Percentiles rank a stretch among this genome's conserved stretches.
Evolutionary conservation across 2,113 vertebrate species (phyloP).

Genomic region (Xerus inauris): DNA sequence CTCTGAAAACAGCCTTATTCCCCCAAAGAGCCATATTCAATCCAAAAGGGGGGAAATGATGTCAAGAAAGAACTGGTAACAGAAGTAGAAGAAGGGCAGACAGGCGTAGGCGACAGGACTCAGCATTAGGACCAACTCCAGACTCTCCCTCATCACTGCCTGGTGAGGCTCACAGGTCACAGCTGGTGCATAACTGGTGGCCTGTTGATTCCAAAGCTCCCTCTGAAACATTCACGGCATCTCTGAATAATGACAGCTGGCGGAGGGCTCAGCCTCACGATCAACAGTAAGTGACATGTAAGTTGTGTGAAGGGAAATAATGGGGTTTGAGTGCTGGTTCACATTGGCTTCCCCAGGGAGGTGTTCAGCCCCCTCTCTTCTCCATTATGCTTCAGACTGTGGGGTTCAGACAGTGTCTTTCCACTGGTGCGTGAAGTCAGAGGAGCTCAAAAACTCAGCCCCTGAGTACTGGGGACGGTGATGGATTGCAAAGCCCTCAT

Average conservation of each 20-base stretch:
- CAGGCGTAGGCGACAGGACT: background rate
- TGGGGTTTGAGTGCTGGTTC: background rate
- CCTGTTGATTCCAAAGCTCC: background rate
- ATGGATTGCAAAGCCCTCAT: accelerated
- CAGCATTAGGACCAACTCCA: accelerated
- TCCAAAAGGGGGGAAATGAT: background rate
- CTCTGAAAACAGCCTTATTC: background rate
- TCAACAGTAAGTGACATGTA: no score
- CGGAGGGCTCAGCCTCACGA: background rate
- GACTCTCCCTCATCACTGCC: background rate
- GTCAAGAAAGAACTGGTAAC: background rate
- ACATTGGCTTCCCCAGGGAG: background rate
- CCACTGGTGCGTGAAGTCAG: background rate
- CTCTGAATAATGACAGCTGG: background rate
- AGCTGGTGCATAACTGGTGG: background rate
- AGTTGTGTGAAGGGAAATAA: background rate
- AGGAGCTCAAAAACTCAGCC: background rate
- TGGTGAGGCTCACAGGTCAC: background rate
- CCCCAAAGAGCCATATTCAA: background rate
- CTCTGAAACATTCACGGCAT: background rate
- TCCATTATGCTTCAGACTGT: no score
- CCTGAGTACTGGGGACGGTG: background rate
- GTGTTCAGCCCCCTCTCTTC: background rate
- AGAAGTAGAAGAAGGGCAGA: background rate
- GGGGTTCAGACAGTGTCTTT: background rate